Evolutionary conservation across 2,797 vertebrate species (phyloP).

Genomic region (Pelochelys cantorii): DNA sequence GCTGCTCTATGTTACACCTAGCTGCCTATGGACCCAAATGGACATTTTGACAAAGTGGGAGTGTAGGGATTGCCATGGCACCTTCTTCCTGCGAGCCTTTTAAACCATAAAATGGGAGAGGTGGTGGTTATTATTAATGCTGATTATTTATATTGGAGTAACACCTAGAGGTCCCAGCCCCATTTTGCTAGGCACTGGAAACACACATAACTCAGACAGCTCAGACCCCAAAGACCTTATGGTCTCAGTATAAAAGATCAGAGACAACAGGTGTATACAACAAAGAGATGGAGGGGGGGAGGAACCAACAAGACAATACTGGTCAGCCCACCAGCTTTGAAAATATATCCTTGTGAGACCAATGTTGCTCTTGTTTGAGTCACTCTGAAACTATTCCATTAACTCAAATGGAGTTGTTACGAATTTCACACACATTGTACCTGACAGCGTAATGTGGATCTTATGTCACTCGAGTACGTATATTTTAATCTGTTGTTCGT

Average conservation of each 20-base stretch:
- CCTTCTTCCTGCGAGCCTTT: neutral
- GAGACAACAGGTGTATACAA: neutral
- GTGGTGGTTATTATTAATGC: neutral
- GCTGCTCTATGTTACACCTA: neutral
- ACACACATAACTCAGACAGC: rapidly evolving
- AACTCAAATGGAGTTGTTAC: slow-evolving; percentile 70
- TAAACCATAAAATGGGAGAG: neutral
- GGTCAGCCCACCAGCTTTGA: neutral
- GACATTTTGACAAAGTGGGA: neutral
- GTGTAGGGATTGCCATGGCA: neutral
- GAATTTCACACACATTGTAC: slow-evolving; percentile 76
- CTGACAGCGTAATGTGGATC: slow-evolving; percentile 72
- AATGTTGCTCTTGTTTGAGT: neutral
- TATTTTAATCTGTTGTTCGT: slow-evolving; percentile 70
- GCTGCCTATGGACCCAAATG: neutral
- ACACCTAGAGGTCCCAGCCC: neutral
- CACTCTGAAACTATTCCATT: slow-evolving; percentile 55
- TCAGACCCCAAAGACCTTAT: neutral
- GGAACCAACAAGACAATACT: neutral
- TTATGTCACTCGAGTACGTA: slow-evolving; percentile 25
- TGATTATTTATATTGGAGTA: neutral
- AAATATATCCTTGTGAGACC: slow-evolving; percentile 5
- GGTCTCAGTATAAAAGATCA: neutral
- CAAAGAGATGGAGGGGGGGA: neutral
- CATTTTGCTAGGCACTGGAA: neutral